Conservation (phyloP, 2,113 vertebrate species). For the Xyrauchen texanus region DNA sequence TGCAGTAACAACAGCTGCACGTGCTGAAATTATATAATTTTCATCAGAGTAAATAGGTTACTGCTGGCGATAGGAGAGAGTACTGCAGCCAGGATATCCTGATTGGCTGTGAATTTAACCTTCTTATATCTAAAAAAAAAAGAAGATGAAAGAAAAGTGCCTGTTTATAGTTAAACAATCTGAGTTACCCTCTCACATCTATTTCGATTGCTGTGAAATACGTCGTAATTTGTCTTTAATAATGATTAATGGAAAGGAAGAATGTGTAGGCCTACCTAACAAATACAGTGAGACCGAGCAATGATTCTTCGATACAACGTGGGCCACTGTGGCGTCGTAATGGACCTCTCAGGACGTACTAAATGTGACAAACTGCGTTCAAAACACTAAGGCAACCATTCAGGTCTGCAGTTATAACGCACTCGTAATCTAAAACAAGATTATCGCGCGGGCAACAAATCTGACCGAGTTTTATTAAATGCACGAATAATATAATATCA, state of each 20-base stretch:
- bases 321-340: neutral
- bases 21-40: constrained; percentile 8
- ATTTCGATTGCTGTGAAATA: neutral
- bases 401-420: constrained; percentile 21
- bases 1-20: neutral
- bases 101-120: constrained; percentile 9
- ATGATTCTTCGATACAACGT: constrained; percentile 6
- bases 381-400: constrained; percentile 41
- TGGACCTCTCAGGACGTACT: constrained; percentile 18
- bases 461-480: constrained; percentile 32
- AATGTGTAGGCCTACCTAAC: constrained; percentile 60
- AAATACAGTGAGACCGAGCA: constrained; percentile 61
- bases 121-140: neutral
- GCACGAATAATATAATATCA: neutral
- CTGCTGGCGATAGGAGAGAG: neutral
- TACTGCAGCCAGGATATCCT: neutral
- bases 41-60: neutral
- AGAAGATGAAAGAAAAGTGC: neutral
- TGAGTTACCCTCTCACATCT: neutral
- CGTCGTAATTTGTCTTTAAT: neutral
- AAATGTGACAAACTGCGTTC: constrained; percentile 50
- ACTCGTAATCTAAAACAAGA: constrained; percentile 49
- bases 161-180: neutral
- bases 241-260: constrained; percentile 16
- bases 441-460: constrained; percentile 54